Percentiles rank a stretch among this genome's conserved stretches.
These are phyloP conservation scores for Penaeus japonicus DNA, from an alignment of 1,140 invertebrate species.

Conservation along the genomic window DNA sequence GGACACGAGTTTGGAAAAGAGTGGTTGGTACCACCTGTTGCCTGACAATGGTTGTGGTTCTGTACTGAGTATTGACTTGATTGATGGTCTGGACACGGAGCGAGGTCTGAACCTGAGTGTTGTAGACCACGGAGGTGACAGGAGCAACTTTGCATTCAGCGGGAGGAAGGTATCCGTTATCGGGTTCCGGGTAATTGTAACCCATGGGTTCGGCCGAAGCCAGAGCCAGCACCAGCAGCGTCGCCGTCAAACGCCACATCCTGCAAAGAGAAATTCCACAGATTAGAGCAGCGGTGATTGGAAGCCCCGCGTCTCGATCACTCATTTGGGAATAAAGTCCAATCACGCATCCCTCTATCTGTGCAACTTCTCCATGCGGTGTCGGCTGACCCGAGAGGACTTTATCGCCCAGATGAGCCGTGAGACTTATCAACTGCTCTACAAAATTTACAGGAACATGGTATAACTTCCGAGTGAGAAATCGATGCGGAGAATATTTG, in stretches of 20 bases:
- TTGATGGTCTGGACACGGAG: constrained; percentile 10
- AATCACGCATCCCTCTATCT: constrained; percentile 52
- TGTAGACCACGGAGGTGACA: constrained; percentile 11
- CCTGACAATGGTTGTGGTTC: constrained; percentile 40
- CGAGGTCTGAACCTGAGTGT: constrained; percentile 33
- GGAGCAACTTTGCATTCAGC: background rate
- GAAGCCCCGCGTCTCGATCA: constrained; percentile 51
- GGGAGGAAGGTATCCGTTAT: constrained; percentile 25
- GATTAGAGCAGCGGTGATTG: constrained; percentile 55
- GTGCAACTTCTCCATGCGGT: constrained; percentile 47
- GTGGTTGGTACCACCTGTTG: constrained; percentile 42
- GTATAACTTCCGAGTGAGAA: too few relatives aligned
- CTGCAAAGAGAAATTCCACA: constrained; percentile 53
- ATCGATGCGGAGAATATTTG: too few relatives aligned
- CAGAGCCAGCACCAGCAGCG: constrained; percentile 30
- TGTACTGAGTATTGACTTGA: constrained; percentile 26
- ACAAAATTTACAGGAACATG: too few relatives aligned
- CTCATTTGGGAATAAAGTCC: constrained; percentile 57
- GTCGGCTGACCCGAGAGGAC: constrained; percentile 48
- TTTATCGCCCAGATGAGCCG: constrained; percentile 55
- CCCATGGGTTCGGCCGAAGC: constrained; percentile 22
- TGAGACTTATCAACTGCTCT: background rate
- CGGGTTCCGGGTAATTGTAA: constrained; percentile 2
- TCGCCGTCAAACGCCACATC: constrained; percentile 50
- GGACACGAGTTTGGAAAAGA: constrained; percentile 27